Base-by-base conservation (phyloP, 2,888 invertebrate species). In the Rugalucina vietnamica region DNA sequence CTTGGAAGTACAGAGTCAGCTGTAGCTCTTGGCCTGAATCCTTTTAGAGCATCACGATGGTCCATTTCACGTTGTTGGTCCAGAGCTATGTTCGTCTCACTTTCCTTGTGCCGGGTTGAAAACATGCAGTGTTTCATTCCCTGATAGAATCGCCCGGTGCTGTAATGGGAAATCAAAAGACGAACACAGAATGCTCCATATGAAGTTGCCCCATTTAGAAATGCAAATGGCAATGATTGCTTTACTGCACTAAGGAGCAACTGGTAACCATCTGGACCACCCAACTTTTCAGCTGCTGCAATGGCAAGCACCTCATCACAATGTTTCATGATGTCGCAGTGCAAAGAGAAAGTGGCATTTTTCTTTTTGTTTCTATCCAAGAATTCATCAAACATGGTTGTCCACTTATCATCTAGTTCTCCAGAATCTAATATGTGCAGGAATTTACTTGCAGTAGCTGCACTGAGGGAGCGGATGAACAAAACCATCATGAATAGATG, bases 141-240 rank as follows among this genome's bases (percentile, higher is more conserved):
- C 18, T 43, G 43, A 18, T 43, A 43, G 43, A 43, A 43, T 43
- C 10, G 43, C 10, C 43, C 43, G 8, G 43, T 43, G n/a, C 54
- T n/a, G n/a, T 18, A 54, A 54, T 54, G 54, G 4, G 14, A 5
- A 54, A 8, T 18, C 4, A 43, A 18, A 18, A 43, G 43, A 43
- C 43, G 43, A 12, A 79, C 71, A 71, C 76, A 73, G 43, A 79
- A 84, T 10, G 87, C 29, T 12, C 83, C 83, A 83, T 87, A 85
- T 21, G 83, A 77, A 21, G 81, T 54, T 29, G 87, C 85, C 4
- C 83, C 82, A 75, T 88, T 86, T 1, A 88, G 57, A 75, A 87
- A 86, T 14, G 86, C 49, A 84, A 86, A 86, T 24, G 83, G 82
- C 29, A 86, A 73, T n/a, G 82, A 84, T 21, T 43, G 70, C 65